Evolutionary conservation across 2,888 invertebrate species (phyloP), one percentile per base, ranked within the genome.

Genomic region (Cepaea hortensis): DNA sequence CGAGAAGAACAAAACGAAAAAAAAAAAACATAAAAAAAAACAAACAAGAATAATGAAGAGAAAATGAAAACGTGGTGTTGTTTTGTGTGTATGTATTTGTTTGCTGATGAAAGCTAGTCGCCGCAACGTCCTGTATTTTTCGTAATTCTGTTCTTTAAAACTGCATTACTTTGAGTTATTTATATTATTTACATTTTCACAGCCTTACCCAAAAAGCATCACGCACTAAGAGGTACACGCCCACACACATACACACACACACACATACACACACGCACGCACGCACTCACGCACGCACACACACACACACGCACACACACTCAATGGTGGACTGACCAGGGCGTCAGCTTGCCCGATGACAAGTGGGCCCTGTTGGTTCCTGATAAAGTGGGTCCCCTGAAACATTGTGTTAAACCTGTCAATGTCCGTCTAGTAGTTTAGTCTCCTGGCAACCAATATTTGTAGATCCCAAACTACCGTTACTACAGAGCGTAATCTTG

Each of bases 191-290:
- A 46, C 55, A 50, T 18, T 7, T 20, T 61, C 55, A 23, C 73
- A 75, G 23, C 5, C 73, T 84, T 23, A 73, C n/a, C 61, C 75
- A 48, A 73, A 73, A 18, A 65, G 4, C 46, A 46, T 35, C 70
- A 70, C 82, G 3, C 82, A 70, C 70, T 35, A 68, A 70, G 48
- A 65, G 35, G 68, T 70, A 65, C 82, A 70, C 65, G 1, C 35
- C 35, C 35, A 35, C 35, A 1, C 65, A 15, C 65, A 65, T 15
- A 11, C 62, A 65, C 65, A 15, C 65, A 65, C 65, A 15, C 65
- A 65, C 65, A 15, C 65, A 65, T 2, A 15, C 65, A 65, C 65
- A 15, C 65, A 65, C 65, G 1, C 65, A 65, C 65, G 9, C 65
- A 65, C 65, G 9, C 65, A 65, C 65, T 1, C 65, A 65, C 65